Conservation (phyloP, 2,113 vertebrate species). For the Larimichthys crocea region DNA sequence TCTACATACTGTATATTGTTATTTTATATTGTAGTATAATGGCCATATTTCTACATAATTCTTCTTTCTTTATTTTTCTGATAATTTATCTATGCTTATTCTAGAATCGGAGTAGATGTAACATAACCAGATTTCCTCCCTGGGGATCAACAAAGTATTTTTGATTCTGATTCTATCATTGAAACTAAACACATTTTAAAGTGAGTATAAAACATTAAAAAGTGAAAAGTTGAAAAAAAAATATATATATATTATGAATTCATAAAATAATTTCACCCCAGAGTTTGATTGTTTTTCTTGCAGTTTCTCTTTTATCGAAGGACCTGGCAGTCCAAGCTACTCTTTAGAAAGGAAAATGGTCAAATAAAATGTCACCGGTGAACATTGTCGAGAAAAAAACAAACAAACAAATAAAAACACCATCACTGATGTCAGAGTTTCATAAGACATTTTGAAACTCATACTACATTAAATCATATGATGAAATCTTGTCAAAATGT, state of each 20-base stretch:
- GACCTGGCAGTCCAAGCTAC: background rate
- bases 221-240: background rate
- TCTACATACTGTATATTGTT: too few species aligned
- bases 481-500: background rate
- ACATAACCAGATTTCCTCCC: too few species aligned
- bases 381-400: background rate
- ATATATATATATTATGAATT: background rate
- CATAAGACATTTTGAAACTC: conserved; percentile 6
- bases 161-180: background rate
- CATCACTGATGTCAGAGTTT: background rate
- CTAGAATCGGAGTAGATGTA: too few species aligned
- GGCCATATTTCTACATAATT: too few species aligned
- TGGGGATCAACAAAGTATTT: too few species aligned
- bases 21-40: too few species aligned
- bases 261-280: background rate
- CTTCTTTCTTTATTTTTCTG: too few species aligned
- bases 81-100: too few species aligned
- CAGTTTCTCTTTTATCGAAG: background rate
- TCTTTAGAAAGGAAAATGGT: background rate
- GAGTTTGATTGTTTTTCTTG: background rate
- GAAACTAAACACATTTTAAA: background rate
- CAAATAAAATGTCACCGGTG: background rate
- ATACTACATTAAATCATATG: background rate
- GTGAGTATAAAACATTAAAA: background rate
- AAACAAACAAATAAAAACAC: background rate